A percentile compares a stretch with the other conserved stretches of the same genome.
Conservation (phyloP, 1,140 invertebrate genomes). For the Drosophila carrolli region DNA sequence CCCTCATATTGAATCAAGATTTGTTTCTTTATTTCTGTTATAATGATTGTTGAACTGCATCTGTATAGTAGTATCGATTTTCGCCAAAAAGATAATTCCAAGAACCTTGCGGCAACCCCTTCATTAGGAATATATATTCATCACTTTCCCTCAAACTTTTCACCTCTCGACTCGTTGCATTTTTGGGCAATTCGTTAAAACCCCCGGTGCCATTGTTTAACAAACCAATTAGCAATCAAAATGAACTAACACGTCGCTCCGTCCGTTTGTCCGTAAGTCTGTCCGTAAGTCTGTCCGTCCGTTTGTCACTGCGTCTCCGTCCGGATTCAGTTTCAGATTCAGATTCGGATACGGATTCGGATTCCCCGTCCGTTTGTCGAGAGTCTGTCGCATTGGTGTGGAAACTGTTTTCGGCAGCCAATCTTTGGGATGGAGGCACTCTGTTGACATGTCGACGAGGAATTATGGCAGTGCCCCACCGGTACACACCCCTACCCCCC, state of each 20-base stretch:
- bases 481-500: too few species aligned
- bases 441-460: slow-evolving; percentile 79
- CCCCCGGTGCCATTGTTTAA: slow-evolving; percentile 77
- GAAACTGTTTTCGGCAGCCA: slow-evolving; percentile 44
- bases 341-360: slow-evolving; percentile 8
- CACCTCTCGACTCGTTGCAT: slow-evolving; percentile 51
- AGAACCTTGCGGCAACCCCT: background rate
- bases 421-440: slow-evolving; percentile 56
- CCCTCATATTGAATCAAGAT: too few species aligned
- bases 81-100: background rate
- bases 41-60: too few species aligned
- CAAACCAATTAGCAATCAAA: slow-evolving; percentile 84
- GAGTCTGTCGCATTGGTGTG: slow-evolving; percentile 34
- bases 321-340: slow-evolving; percentile 9
- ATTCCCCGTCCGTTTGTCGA: slow-evolving; percentile 18
- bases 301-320: slow-evolving; percentile 2
- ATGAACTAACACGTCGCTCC: slow-evolving; percentile 77
- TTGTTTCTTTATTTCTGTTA: too few species aligned
- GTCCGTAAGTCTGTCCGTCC: slow-evolving; percentile 1
- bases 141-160: slow-evolving; percentile 1
- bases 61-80: too few species aligned
- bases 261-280: slow-evolving; percentile 9
- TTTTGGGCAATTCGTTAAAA: slow-evolving; percentile 84
- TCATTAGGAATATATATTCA: slow-evolving; percentile 1
- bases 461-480: slow-evolving; percentile 65